These are phyloP conservation scores for Coptodon rendalli DNA, from an alignment of 2,113 vertebrate genomes.

Conservation along the genomic window DNA sequence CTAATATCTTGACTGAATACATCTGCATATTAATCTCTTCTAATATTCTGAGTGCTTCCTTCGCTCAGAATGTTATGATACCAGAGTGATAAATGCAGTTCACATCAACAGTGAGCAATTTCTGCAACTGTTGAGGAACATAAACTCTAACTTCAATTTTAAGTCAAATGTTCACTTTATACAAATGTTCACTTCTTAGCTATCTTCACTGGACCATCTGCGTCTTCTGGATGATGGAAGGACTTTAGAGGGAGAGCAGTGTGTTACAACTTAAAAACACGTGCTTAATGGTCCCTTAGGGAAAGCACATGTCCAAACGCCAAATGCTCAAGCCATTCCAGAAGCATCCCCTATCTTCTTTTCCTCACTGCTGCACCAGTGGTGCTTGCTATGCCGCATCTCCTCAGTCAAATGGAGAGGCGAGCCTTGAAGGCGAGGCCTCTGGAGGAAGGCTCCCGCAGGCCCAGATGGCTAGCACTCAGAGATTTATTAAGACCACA, in stretches of 20 bases:
- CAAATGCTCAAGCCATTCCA: conserved; percentile 46
- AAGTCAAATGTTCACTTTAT: neutral
- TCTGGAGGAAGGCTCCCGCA: conserved; percentile 13
- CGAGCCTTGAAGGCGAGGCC: conserved; percentile 20
- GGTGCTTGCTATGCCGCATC: conserved; percentile 43
- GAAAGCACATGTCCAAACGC: conserved; percentile 58
- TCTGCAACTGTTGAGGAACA: conserved; percentile 13
- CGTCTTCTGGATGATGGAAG: neutral
- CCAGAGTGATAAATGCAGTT: neutral
- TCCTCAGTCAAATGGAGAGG: conserved; percentile 46
- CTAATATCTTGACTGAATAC: neutral
- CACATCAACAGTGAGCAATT: neutral
- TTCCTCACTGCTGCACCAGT: conserved; percentile 24
- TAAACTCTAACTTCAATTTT: neutral
- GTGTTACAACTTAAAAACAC: conserved; percentile 38
- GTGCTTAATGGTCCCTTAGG: conserved; percentile 50
- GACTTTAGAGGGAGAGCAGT: conserved; percentile 4
- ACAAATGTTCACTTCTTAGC: neutral
- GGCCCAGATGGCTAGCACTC: conserved; percentile 37
- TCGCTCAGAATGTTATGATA: neutral
- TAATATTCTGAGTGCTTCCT: neutral
- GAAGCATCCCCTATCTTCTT: conserved; percentile 45
- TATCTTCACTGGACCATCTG: conserved; percentile 18
- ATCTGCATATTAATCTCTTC: neutral
- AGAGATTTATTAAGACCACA: conserved; percentile 17